phyloP scores from a whole-genome alignment of 2,797 vertebrate species.

The Sphenopsis melanotis region DNA sequence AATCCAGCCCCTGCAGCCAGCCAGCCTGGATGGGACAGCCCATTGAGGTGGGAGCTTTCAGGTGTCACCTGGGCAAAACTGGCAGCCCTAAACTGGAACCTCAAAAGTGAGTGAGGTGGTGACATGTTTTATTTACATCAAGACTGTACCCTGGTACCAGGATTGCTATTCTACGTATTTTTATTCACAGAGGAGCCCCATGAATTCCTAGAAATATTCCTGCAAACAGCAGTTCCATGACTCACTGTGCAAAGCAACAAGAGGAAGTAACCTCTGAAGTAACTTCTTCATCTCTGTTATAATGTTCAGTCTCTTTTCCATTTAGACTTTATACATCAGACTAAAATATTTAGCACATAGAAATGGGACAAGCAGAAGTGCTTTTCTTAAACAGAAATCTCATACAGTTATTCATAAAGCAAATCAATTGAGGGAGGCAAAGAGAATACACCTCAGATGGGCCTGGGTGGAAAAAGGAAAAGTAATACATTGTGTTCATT shows the following conservation, averaged over 20 bases:
- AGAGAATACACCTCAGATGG: slow-evolving; percentile 32
- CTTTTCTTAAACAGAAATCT: slow-evolving; percentile 42
- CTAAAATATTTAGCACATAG: slow-evolving; percentile 2
- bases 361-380: background rate
- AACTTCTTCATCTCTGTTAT: background rate
- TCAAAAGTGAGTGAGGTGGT: background rate
- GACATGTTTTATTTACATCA: background rate
- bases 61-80: background rate
- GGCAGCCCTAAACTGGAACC: background rate
- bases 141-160: background rate
- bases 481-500: slow-evolving; percentile 56
- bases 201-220: background rate
- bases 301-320: background rate
- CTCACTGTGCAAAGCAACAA: background rate
- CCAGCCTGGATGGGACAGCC: background rate
- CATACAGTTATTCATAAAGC: slow-evolving; percentile 24
- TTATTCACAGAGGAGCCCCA: background rate
- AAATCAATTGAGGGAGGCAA: slow-evolving; percentile 33
- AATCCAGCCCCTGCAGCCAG: background rate
- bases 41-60: rapidly evolving
- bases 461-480: slow-evolving; percentile 31
- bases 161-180: background rate
- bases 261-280: background rate
- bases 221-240: background rate
- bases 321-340: background rate